phyloP scores from a whole-genome alignment of 2,113 vertebrate species.

The Megalops atlanticus region DNA sequence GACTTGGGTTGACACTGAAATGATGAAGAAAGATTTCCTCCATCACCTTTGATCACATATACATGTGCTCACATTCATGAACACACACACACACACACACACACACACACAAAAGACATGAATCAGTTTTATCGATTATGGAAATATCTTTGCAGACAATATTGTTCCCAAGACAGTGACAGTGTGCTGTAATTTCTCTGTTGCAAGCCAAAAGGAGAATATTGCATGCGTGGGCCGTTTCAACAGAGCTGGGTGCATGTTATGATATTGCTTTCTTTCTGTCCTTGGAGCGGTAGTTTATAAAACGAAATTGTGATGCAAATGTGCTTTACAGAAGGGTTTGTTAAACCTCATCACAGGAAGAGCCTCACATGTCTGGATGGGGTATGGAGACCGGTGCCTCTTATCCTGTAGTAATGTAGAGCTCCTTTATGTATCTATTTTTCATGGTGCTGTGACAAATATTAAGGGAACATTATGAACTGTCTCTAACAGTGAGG shows the following conservation, averaged over 20 bases:
- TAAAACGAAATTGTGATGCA: conserved; percentile 4
- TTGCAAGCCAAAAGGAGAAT: background rate
- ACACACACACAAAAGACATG: background rate
- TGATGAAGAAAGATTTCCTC: background rate
- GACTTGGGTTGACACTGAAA: background rate
- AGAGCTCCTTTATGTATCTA: background rate
- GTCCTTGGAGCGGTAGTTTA: background rate
- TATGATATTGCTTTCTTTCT: conserved; percentile 3
- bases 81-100: background rate
- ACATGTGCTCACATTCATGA: background rate
- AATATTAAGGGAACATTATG: background rate
- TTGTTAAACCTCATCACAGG: conserved; percentile 4
- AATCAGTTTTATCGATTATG: background rate
- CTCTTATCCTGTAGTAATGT: background rate
- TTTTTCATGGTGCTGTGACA: background rate
- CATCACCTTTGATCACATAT: background rate
- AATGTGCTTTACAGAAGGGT: background rate
- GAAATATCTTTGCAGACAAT: background rate
- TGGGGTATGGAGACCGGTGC: background rate
- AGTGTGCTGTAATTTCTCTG: conserved; percentile 9
- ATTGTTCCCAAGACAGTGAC: conserved; percentile 1
- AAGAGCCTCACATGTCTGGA: background rate
- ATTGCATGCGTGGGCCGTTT: background rate
- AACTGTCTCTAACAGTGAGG: background rate
- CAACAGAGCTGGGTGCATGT: background rate